Percentiles rank a stretch among this genome's conserved stretches.
phyloP scores from a whole-genome alignment of 2,113 vertebrate species.

The Mustela lutreola region DNA sequence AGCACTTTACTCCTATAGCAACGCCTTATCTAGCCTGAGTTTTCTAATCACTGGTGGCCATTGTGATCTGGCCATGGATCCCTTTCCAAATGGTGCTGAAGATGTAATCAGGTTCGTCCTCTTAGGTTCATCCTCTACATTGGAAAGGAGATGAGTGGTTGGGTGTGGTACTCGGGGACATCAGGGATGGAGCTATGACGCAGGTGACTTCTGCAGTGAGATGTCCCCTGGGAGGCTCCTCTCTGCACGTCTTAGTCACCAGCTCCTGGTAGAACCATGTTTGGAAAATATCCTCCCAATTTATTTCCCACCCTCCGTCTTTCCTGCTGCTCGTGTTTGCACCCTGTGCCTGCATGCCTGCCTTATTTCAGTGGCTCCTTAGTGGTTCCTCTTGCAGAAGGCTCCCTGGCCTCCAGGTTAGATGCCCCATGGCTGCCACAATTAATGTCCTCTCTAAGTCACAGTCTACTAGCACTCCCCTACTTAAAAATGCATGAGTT shows the following conservation, averaged over 20 bases:
- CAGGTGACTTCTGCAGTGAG: neutral
- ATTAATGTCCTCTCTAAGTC: neutral
- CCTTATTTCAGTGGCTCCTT: neutral
- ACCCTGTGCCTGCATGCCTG: neutral
- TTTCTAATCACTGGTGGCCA: neutral
- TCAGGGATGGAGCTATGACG: neutral
- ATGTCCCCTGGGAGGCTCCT: neutral
- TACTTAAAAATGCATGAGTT: neutral
- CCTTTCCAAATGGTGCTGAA: neutral
- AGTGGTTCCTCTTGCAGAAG: neutral
- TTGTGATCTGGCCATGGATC: neutral
- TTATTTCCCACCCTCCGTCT: fast-evolving
- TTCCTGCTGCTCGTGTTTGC: neutral
- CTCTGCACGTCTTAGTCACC: neutral
- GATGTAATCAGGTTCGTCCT: neutral
- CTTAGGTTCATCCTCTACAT: neutral
- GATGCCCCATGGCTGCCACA: neutral
- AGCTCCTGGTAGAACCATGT: neutral
- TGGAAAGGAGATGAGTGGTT: neutral
- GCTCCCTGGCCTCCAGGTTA: neutral
- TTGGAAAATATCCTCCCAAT: neutral
- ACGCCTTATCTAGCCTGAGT: neutral
- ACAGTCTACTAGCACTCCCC: neutral
- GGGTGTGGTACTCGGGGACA: neutral
- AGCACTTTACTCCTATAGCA: neutral